Conservation (phyloP, 1,140 invertebrate genomes). For the Chlorops oryzae region DNA sequence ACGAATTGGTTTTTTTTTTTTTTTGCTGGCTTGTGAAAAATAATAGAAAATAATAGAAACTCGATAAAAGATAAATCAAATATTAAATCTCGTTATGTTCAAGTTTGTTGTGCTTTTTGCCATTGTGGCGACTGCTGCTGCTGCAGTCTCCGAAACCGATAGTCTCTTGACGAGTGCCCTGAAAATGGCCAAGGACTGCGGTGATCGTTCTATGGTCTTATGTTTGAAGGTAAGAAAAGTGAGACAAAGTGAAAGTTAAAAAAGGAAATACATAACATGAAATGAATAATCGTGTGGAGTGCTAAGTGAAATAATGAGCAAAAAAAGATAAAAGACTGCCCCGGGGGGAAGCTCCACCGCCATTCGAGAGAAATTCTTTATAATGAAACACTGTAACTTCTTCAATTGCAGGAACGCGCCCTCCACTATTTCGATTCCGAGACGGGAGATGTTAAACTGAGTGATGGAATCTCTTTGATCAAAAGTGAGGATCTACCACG, state of each 20-base stretch:
- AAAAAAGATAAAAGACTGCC: no score
- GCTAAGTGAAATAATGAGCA: no score
- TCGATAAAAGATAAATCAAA: constrained; percentile 16
- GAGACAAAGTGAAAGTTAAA: background rate
- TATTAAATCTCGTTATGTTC: constrained; percentile 56
- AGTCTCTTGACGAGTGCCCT: constrained; percentile 56
- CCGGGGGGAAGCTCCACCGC: no score
- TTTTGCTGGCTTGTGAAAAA: constrained; percentile 10
- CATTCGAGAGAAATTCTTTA: no score
- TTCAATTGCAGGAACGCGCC: constrained; percentile 58
- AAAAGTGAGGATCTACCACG: constrained; percentile 55
- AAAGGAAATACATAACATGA: no score
- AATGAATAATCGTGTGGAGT: no score
- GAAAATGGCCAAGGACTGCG: constrained; percentile 60
- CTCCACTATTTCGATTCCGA: constrained; percentile 59
- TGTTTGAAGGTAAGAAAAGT: constrained; percentile 60
- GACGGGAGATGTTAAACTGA: constrained; percentile 54
- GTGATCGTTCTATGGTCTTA: constrained; percentile 61
- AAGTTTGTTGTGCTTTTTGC: constrained; percentile 49
- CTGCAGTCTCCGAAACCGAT: constrained; percentile 37
- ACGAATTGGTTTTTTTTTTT: no score
- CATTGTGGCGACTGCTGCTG: constrained; percentile 48
- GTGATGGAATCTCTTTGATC: constrained; percentile 65
- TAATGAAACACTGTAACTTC: no score
- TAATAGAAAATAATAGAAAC: constrained; percentile 9